Base-by-base conservation (phyloP, 1,140 invertebrate genomes). In the Prorops nasuta region DNA sequence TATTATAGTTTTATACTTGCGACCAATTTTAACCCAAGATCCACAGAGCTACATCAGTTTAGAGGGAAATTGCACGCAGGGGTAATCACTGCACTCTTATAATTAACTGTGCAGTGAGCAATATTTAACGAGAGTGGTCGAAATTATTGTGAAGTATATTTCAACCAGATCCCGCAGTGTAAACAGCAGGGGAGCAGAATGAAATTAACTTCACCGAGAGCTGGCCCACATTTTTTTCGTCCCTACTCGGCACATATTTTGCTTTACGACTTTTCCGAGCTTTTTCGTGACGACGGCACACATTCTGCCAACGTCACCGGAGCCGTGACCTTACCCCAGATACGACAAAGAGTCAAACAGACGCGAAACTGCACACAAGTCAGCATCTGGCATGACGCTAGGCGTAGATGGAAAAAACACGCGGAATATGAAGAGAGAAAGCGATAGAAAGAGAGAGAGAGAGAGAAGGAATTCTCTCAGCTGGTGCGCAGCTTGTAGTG, bases 251-350 rank as follows among this genome's bases (percentile, higher is more conserved):
- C 24, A 28, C 24, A 28, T 28, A 28, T 28, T 6, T 28, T 6
- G 37, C 45, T 58, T 44, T 34, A 51, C 44, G 46, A 58, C 37
- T 21, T 32, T 58, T 28, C 40, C 28, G 16, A 40, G 28, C 40
- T 41, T 50, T 54, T 47, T 44, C 40, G 36, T 48, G 44, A 21
- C 22, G 39, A 10, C 44, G 20, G 36, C n/a, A 40, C 36, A 42
- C 54, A 55, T 55, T 28, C 4, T 24, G 36, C 48, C n/a, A 58
- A 36, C 37, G 48, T 58, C 42, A 50, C 12, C 1, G 20, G 19
- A 52, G 24, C 31, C 31, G 35, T 51, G 42, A 51, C 44, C 48
- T 48, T 58, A 48, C 35, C 47, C 41, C 18, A 41, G 12, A 37
- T 51, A 37, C 10, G 4, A 10, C 24, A 28, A 28, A 28, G 24